Conservation (phyloP, 2,797 vertebrate genomes). For the Enteromius viviparus region DNA sequence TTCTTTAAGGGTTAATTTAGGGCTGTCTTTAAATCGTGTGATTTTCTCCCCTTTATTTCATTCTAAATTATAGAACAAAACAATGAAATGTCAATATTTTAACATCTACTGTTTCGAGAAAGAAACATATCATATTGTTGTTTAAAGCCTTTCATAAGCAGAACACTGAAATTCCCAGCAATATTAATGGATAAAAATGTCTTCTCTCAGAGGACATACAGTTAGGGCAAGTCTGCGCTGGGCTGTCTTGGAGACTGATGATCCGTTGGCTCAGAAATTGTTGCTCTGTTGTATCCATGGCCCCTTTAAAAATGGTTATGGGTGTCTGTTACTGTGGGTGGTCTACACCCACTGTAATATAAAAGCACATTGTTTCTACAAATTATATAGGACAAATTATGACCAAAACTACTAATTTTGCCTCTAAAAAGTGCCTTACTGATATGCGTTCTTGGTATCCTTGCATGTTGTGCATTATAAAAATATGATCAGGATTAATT, state of each 20-base stretch:
- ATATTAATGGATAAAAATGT: background rate
- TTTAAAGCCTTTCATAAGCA: background rate
- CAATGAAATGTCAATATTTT: background rate
- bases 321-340: slow-evolving; percentile 29
- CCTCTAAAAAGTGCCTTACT: background rate
- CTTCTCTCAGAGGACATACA: slow-evolving; percentile 24
- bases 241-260: slow-evolving; percentile 43
- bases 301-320: slow-evolving; percentile 25
- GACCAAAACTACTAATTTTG: background rate
- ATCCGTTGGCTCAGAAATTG: slow-evolving; percentile 20
- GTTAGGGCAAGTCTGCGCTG: slow-evolving; percentile 3
- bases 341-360: slow-evolving; percentile 8
- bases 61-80: background rate
- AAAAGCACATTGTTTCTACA: slow-evolving; percentile 17
- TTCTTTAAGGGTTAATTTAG: background rate
- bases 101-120: background rate
- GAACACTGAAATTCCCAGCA: background rate
- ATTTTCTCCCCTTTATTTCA: background rate
- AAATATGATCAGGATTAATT: background rate
- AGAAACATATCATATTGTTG: background rate
- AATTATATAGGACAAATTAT: background rate
- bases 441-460: background rate
- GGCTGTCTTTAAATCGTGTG: background rate
- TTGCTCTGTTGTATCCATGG: slow-evolving; percentile 21
- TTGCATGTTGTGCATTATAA: background rate